Percentiles rank a stretch among this genome's conserved stretches.
These are phyloP conservation scores for Xenotilapia flavipinnis DNA, from an alignment of 2,113 vertebrate genomes.

Conservation along the genomic window DNA sequence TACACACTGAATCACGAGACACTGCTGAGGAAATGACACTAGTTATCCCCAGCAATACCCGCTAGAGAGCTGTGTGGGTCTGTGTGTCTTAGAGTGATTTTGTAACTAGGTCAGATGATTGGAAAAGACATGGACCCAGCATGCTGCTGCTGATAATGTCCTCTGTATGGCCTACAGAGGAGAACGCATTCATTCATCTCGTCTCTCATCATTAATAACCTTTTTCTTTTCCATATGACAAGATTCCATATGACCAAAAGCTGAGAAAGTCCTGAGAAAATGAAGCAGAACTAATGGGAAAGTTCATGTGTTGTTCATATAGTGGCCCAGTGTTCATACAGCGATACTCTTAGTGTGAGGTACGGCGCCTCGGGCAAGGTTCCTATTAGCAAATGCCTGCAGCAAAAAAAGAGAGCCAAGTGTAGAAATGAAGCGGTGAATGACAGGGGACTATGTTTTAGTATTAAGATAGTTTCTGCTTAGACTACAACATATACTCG, in stretches of 20 bases:
- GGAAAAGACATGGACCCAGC: not conserved
- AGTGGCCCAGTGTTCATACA: not conserved
- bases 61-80: not conserved
- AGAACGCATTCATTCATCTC: not conserved
- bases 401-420: conserved; percentile 33
- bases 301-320: conserved; percentile 16
- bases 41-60: conserved; percentile 13
- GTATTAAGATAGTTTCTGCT: conserved; percentile 7
- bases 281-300: not conserved
- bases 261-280: not conserved
- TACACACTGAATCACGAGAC: conserved; percentile 6
- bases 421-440: conserved; percentile 14
- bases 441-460: conserved; percentile 20
- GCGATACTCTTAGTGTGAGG: conserved; percentile 10
- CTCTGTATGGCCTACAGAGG: not conserved
- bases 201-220: not conserved
- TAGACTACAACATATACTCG: conserved; percentile 7
- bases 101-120: conserved; percentile 46
- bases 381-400: conserved; percentile 55
- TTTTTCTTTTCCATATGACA: not conserved
- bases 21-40: conserved; percentile 20
- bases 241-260: not conserved
- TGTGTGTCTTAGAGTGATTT: not conserved
- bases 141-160: conserved; percentile 1
- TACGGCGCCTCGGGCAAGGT: conserved; percentile 48